Base-by-base conservation (phyloP, 2,888 invertebrate species). In the Drosophila vallismaia region DNA sequence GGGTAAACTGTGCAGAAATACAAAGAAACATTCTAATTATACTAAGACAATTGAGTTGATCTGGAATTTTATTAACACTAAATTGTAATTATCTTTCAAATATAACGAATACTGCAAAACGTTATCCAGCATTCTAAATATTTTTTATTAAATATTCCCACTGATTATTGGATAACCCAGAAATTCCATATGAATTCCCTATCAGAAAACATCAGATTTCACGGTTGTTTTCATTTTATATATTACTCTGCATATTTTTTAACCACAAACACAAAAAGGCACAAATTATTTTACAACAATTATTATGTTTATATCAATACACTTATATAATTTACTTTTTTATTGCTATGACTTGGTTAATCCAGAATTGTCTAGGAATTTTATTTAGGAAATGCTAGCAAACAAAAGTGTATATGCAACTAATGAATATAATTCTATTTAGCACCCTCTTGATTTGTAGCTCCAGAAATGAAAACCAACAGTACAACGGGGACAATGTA, bases 401-500 rank as follows among this genome's bases (percentile, higher is more conserved):
- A 57, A 46, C 31, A 58, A 40, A 58, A 40, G 4, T 8, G 8
- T 7, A 8, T 8, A 19, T 31, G n/a, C 44, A 36, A 19, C 14
- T 38, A 14, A 8, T 7, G 10, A 12, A 40, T 8, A 10, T 44
- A 29, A 44, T 38, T 40, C 52, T 86, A 89, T 79, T 90, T 90
- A 24, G 86, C 81, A 12, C 93, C 94, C 77, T 96, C 97, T 60
- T 95, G 97, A 92, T 95, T 97, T 66, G 96, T 94, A 33, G 97
- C 96, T 71, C 97, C 96, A 54, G 98, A 96, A 75, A 99, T 93
- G 90, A 98, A 94, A 82, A 99, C 94, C 87, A 99, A 95, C 75
- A 99, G 94, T 51, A 97, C 95, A 31, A 98, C 95, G 4, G 99
- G 98, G 46, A 99, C 96, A 83, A 99, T 98, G 92, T 99, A 99